Base-by-base conservation (phyloP, 2,888 invertebrate genomes). In the Patella depressa region DNA sequence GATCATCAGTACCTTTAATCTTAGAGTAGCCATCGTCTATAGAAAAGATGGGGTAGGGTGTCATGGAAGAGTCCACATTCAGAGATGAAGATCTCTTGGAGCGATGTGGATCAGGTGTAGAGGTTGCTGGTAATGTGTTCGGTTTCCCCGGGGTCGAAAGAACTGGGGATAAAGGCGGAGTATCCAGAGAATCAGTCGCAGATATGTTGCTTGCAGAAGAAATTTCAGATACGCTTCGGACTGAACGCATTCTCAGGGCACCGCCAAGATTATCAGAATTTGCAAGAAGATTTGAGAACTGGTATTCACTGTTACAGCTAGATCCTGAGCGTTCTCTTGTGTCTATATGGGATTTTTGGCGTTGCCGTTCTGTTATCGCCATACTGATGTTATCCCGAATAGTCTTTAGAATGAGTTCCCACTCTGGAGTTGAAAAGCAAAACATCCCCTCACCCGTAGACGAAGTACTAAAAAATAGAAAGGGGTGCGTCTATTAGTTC, bases 371-470 rank as follows among this genome's bases (percentile, higher is more conserved):
- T 54, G 79, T 76, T 12, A 85, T 77, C 5, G 85, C 86, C 2
- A 78, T 69, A 73, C 79, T 81, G n/a, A 86, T 86, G 69, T 85
- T 85, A 57, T 78, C 77, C 71, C 82, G 82, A 34, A 86, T 86
- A 11, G 83, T 74, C 9, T 72, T 79, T 11, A 86, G 76, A 71
- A 86, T 86, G 0, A 80, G 78, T 0, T 79, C 73, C 14, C 84
- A 85, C 15, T 77, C 76, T 3, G 78, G 78, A 5, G 85, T 80
- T 73, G 77, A 77, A 73, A 86, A 86, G 69, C 82, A 80, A 69
- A 85, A 86, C 2, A 74, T 80, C 2, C 85, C 86, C 59, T 86
- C 85, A 12, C 86, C 85, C 75, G 83, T 84, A 71, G 83, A 81
- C 24, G 85, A 85, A 78, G 81, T 85, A 57, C 86, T 86, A 82